A percentile compares a stretch with the other conserved stretches of the same genome.
Conservation (phyloP, 1,140 invertebrate genomes). For the Leptoteleia sp. region DNA sequence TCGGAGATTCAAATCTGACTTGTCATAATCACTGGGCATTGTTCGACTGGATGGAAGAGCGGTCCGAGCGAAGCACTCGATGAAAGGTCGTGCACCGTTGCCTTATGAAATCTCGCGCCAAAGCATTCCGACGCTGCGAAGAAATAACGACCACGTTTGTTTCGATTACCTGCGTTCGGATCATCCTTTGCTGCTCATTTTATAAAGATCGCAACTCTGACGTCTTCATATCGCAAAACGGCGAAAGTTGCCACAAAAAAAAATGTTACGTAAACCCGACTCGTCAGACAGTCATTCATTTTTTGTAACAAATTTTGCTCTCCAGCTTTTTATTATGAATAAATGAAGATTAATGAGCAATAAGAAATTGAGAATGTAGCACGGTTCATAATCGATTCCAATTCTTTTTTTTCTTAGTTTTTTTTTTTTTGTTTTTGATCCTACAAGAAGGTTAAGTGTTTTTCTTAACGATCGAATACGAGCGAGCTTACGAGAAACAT, state of each 20-base stretch:
- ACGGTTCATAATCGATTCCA: too few relatives aligned
- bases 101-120: conserved; percentile 46
- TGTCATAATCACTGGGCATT: conserved; percentile 65
- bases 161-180: conserved; percentile 41
- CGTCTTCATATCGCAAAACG: conserved; percentile 26
- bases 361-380: too few relatives aligned
- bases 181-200: conserved; percentile 18
- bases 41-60: conserved; percentile 53
- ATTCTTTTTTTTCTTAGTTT: too few relatives aligned
- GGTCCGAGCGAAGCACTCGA: conserved; percentile 48
- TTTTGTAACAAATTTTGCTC: not conserved
- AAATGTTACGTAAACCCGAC: not conserved
- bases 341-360: too few relatives aligned
- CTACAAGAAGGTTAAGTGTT: too few relatives aligned
- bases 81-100: conserved; percentile 63
- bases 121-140: conserved; percentile 41
- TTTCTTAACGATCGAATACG: too few relatives aligned
- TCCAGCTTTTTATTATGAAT: too few relatives aligned
- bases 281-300: not conserved
- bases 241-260: not conserved
- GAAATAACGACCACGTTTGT: conserved; percentile 56
- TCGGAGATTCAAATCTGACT: conserved; percentile 59
- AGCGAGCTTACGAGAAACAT: too few relatives aligned
- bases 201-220: conserved; percentile 30
- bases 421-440: too few relatives aligned